Evolutionary conservation across 1,140 invertebrate species (phyloP).

Genomic region (Drosophila ironensis): DNA sequence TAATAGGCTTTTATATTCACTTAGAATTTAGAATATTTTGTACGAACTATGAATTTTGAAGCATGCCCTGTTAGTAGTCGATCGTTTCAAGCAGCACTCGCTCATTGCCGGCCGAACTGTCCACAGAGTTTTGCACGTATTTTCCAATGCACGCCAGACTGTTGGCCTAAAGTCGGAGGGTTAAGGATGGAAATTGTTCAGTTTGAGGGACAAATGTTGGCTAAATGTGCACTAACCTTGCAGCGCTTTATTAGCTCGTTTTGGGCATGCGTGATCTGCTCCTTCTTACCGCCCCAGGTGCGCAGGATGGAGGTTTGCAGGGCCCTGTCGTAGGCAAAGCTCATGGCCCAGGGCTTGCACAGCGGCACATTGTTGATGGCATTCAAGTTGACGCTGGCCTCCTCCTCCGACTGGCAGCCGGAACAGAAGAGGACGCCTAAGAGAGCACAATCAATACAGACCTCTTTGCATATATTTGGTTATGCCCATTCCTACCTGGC

Average conservation of each 20-base stretch:
- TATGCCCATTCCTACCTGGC: slow-evolving; percentile 88
- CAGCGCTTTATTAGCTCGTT: slow-evolving; percentile 94
- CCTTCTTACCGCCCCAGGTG: slow-evolving; percentile 95
- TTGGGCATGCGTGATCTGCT: slow-evolving; percentile 91
- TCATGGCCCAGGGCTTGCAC: slow-evolving; percentile 96
- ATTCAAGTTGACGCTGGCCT: slow-evolving; percentile 95
- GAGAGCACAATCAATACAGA: too few relatives aligned
- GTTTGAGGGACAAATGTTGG: not conserved
- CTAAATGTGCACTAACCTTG: slow-evolving; percentile 86
- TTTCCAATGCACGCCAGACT: slow-evolving; percentile 65
- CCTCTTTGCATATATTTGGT: too few relatives aligned
- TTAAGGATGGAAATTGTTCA: not conserved
- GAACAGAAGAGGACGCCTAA: slow-evolving; percentile 95
- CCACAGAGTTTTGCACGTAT: slow-evolving; percentile 49
- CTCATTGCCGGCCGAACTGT: slow-evolving; percentile 44
- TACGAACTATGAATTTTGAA: not conserved
- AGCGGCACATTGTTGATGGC: slow-evolving; percentile 93
- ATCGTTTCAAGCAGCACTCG: slow-evolving; percentile 19
- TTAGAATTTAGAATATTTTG: too few relatives aligned
- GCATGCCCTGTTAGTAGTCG: slow-evolving; percentile 13
- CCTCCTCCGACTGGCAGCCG: slow-evolving; percentile 97
- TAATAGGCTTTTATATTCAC: too few relatives aligned
- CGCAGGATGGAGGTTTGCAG: slow-evolving; percentile 94
- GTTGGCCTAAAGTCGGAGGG: slow-evolving; percentile 44
- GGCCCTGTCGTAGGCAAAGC: slow-evolving; percentile 97